These are phyloP conservation scores for Synergus gifuensis DNA, from an alignment of 2,888 invertebrate genomes.

Conservation along the genomic window DNA sequence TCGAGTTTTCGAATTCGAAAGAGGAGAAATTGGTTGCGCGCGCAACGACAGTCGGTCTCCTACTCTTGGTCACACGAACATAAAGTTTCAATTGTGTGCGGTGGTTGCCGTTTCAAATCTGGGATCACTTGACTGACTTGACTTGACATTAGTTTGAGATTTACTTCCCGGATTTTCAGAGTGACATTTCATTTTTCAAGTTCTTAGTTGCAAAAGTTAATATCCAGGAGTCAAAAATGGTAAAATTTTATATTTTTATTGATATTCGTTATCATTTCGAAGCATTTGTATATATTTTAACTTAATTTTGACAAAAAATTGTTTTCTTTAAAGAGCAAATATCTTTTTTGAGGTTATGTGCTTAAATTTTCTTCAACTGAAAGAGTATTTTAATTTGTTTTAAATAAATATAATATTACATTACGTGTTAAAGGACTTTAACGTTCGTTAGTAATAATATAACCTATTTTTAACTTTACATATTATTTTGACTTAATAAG, in stretches of 20 bases:
- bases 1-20: too few species aligned
- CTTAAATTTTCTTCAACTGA: not conserved
- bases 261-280: not conserved
- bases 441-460: not conserved
- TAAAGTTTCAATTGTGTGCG: too few species aligned
- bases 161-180: not conserved
- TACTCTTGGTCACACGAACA: too few species aligned
- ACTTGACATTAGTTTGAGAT: too few species aligned
- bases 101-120: too few species aligned
- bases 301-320: not conserved
- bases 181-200: slow-evolving; percentile 32
- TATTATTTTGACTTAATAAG: not conserved
- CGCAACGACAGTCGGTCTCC: too few species aligned
- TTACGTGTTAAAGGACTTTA: not conserved
- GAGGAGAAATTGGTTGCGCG: too few species aligned
- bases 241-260: not conserved
- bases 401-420: not conserved
- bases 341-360: slow-evolving; percentile 21
- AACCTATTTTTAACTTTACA: not conserved
- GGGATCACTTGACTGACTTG: too few species aligned
- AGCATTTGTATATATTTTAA: not conserved
- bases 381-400: not conserved
- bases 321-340: not conserved
- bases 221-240: slow-evolving; percentile 9
- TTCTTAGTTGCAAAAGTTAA: not conserved